Conservation (phyloP, 2,113 vertebrate species). For the Hucho hucho region DNA sequence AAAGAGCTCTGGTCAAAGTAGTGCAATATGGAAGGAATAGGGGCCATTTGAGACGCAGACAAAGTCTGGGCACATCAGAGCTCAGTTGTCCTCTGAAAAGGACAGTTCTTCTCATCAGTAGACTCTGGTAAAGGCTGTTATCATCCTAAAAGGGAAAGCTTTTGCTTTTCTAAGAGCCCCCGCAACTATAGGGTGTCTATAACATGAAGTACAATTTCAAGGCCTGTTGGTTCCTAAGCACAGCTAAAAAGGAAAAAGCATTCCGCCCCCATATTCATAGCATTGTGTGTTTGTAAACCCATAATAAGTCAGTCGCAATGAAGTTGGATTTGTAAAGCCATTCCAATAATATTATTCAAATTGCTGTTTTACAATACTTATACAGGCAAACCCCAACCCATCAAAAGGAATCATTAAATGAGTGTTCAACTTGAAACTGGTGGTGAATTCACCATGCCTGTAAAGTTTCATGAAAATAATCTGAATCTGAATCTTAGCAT, state of each 20-base stretch:
- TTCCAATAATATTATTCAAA: slow-evolving; percentile 13
- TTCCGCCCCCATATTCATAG: slow-evolving; percentile 2
- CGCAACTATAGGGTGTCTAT: slow-evolving; percentile 4
- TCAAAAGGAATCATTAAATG: slow-evolving; percentile 12
- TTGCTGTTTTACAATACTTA: slow-evolving; percentile 8
- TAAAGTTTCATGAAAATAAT: no score
- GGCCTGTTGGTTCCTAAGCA: slow-evolving; percentile 45
- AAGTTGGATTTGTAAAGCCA: neutral
- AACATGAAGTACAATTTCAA: slow-evolving; percentile 49
- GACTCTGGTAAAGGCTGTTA: slow-evolving; percentile 27
- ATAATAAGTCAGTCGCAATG: slow-evolving; percentile 14
- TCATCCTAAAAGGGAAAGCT: slow-evolving; percentile 8
- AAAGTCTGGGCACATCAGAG: neutral
- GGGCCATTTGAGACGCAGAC: no score
- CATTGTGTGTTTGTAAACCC: neutral
- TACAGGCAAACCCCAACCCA: neutral
- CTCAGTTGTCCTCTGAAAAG: neutral
- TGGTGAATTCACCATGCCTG: no score
- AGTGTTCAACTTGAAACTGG: slow-evolving; percentile 4
- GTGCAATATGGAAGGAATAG: neutral
- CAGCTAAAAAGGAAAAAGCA: slow-evolving; percentile 6
- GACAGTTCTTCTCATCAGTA: neutral
- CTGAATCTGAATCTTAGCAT: no score
- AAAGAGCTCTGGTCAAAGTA: neutral
- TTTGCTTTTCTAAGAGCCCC: neutral